Evolutionary conservation across 2,888 invertebrate species (phyloP), one percentile per base, ranked within the genome.

Genomic region (Fragum sueziense): DNA sequence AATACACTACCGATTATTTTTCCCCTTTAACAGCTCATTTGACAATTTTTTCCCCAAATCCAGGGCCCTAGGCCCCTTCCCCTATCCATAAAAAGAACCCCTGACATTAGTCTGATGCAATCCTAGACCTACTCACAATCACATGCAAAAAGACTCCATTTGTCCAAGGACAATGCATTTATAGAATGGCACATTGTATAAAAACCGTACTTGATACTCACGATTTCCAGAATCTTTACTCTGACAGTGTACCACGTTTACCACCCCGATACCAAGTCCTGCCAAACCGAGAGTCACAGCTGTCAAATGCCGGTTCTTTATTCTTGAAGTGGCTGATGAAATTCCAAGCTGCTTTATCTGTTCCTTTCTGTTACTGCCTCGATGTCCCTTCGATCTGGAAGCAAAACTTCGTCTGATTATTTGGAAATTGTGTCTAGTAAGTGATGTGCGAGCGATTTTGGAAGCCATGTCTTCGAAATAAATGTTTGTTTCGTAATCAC

Each of bases 201-300:
- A 22, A 52, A 52, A 52, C 20, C 20, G 7, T 20, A 52, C 6
- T 52, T n/a, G 6, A 6, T 52, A 57, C 57, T 27, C 29, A 61
- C 61, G 61, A 61, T 33, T 61, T 31, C 33, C 27, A 4, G 3
- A 17, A 41, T 41, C 20, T 27, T 27, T 37, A 34, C 41, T 41
- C 25, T 65, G 37, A 41, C 65, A 65, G 9, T 65, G 25, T 3
- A 65, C 65, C 6, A 65, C 65, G 22, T 65, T 37, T 25, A 7
- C 22, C 20, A 65, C 20, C 27, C 65, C 65, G 25, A 57, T 57
- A 25, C 57, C 57, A n/a, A 37, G 37, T 34, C 37, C 65, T 34
- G 65, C 65, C 1, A 65, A 65, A 37, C 65, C 65, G 65, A 65
- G 41, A 65, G 65, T 65, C 37, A 65, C 65, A 37, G 65, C 65